Evolutionary conservation across 2,113 vertebrate genomes (phyloP), one percentile per base, ranked within the genome.

Genomic region (Thamnaconus septentrionalis): DNA sequence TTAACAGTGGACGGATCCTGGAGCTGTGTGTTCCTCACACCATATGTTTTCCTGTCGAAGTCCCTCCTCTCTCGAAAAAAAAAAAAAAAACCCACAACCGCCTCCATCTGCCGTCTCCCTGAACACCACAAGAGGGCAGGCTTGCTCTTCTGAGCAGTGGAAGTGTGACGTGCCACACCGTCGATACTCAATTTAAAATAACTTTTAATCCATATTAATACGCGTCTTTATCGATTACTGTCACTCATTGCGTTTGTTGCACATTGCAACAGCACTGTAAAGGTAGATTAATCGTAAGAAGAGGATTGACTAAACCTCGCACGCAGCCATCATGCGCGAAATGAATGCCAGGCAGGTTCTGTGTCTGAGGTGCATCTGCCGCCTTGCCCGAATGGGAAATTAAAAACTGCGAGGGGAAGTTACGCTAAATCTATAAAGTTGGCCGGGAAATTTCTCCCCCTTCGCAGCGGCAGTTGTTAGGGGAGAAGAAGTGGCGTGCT

Each of bases 381-480:
- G 63, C 69, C 61, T 31, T 84, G 75, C 87, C 81, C 84, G 86
- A 85, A 90, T 86, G 82, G 83, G 88, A 90, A 90, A 92, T 90
- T 86, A 88, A 89, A 88, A 90, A 79, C 76, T 85, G 85, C 31
- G 78, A 85, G 64, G 76, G 78, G 76, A 89, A 91, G 87, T 90
- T 91, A 85, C 76, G 84, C 85, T 77, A 85, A 90, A 91, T 87
- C 85, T 86, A 85, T 88, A 90, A 91, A 91, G 89, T 92, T 89
- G 86, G 88, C 87, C 71, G 12, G 85, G 73, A 89, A 88, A 85
- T 85, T 58, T 88, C 87, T 87, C 87, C 81, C 79, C 85, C 79
- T 75, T 88, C 86, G 50, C 89, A 87, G 88, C 84, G 83, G 87
- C 91, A 92, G 91, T 92, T 91, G 91, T 91, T 92, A 83, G 87